Base-by-base conservation (phyloP, 2,888 invertebrate genomes). In the Petrophora chlorosata region DNA sequence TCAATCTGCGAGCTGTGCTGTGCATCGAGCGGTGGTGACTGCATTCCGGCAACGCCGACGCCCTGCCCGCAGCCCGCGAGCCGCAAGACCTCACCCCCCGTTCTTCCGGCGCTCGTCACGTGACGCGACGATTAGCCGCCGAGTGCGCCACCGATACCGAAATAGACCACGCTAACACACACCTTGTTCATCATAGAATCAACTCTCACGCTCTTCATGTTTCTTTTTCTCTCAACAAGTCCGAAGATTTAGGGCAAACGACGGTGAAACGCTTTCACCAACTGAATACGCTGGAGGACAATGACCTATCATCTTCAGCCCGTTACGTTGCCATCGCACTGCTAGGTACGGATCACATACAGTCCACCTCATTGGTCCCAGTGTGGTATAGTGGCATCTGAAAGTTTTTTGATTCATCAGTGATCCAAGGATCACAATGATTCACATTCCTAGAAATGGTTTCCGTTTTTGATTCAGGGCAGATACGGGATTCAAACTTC, bases 41-140 rank as follows among this genome's bases (percentile, higher is more conserved):
- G 88, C 89, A 89, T 89, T 89, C 88, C 87, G 73, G n/a, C n/a
- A n/a, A 80, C 79, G 78, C 70, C 76, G 72, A 65, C 39, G 47
- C 64, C 73, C 68, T 55, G 67, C 64, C 71, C 64, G 65, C 68
- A 64, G 67, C 65, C 70, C 67, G 61, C 64, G 63, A 63, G 65
- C 69, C 67, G 62, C 70, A 64, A 67, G 64, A 70, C 67, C 79
- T 73, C 83, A 72, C 85, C 85, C 84, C 84, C 78, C 87, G 83
- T 80, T 82, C 87, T 87, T 85, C 87, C 85, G 85, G 82, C 80
- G 81, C 74, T 79, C 79, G 85, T 88, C 89, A 89, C 88, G 87
- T 88, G 88, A 87, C 87, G 80, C 75, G 80, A 73, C 86, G 88
- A 89, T 89, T 87, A 89, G 88, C 87, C 75, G 80, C 79, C 76